Evolutionary conservation across 1,140 invertebrate genomes (phyloP).

Genomic region (Helicoverpa zea): DNA sequence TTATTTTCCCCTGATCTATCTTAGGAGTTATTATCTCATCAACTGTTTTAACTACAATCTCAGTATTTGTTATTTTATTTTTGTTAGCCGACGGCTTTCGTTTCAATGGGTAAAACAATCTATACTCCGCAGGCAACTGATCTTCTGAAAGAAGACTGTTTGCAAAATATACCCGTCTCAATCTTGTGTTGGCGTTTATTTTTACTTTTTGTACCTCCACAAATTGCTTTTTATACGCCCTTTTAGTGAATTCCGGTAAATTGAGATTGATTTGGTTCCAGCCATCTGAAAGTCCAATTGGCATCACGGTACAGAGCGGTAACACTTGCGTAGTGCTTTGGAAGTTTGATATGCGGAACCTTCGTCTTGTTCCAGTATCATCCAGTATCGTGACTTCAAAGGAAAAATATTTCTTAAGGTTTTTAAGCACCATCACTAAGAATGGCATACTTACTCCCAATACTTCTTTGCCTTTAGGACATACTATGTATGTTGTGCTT

Average conservation of each 20-base stretch:
- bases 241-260: constrained; percentile 95
- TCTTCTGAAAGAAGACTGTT: constrained; percentile 95
- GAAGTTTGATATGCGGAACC: constrained; percentile 98
- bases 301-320: constrained; percentile 97
- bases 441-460: constrained; percentile 97
- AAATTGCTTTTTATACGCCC: constrained; percentile 97
- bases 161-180: constrained; percentile 97
- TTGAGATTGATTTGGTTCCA: constrained; percentile 98
- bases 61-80: neutral
- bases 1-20: too few species aligned
- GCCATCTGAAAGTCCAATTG: constrained; percentile 93
- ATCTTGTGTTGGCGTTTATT: constrained; percentile 97
- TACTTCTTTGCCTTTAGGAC: constrained; percentile 93
- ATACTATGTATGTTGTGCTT: constrained; percentile 96
- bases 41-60: too few species aligned
- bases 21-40: too few species aligned
- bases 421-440: constrained; percentile 97
- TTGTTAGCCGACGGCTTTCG: too few species aligned
- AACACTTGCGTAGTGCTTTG: constrained; percentile 96
- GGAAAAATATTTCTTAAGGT: constrained; percentile 98
- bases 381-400: constrained; percentile 97
- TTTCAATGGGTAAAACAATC: constrained; percentile 6
- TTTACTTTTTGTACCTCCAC: constrained; percentile 96
- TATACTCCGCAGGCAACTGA: constrained; percentile 90
- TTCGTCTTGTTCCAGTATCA: constrained; percentile 94